phyloP scores from a whole-genome alignment of 1,140 invertebrate species.

The Hermetia illucens region DNA sequence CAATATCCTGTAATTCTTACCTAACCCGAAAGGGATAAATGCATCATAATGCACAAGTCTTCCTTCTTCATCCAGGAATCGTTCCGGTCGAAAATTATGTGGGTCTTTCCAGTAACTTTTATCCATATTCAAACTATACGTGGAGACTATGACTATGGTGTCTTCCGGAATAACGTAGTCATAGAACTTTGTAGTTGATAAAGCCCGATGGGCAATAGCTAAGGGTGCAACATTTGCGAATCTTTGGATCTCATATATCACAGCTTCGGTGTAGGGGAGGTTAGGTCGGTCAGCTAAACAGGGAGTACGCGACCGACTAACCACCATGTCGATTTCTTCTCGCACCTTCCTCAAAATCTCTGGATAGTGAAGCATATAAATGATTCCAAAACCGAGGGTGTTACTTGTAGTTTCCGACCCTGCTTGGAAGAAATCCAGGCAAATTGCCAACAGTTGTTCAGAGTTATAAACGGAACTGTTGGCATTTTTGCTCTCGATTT shows the following conservation, averaged over 20 bases:
- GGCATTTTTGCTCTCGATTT: conserved; percentile 6
- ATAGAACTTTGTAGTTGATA: conserved; percentile 36
- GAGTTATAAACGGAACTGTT: conserved; percentile 27
- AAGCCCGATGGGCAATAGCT: conserved; percentile 42
- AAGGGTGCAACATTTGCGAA: conserved; percentile 41
- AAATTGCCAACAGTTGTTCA: conserved; percentile 47
- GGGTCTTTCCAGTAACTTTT: conserved; percentile 51
- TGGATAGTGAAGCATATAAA: conserved; percentile 47
- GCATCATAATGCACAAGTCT: conserved; percentile 39
- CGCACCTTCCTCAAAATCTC: conserved; percentile 49
- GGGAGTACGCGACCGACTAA: conserved; percentile 42
- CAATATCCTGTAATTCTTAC: conserved; percentile 38
- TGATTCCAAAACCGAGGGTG: conserved; percentile 43
- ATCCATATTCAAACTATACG: conserved; percentile 55
- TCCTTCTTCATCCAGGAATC: conserved; percentile 51
- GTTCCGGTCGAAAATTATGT: conserved; percentile 47
- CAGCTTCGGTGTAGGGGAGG: conserved; percentile 48
- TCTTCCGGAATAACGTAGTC: conserved; percentile 52
- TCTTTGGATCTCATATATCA: conserved; percentile 44
- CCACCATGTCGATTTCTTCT: conserved; percentile 48
- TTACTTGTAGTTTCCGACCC: conserved; percentile 56
- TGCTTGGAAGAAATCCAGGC: conserved; percentile 54
- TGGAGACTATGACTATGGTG: conserved; percentile 50
- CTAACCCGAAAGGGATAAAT: conserved; percentile 54
- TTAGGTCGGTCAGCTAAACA: conserved; percentile 39